Conservation (phyloP, 1,140 invertebrate species). For the Zaprionus ghesquierei region DNA sequence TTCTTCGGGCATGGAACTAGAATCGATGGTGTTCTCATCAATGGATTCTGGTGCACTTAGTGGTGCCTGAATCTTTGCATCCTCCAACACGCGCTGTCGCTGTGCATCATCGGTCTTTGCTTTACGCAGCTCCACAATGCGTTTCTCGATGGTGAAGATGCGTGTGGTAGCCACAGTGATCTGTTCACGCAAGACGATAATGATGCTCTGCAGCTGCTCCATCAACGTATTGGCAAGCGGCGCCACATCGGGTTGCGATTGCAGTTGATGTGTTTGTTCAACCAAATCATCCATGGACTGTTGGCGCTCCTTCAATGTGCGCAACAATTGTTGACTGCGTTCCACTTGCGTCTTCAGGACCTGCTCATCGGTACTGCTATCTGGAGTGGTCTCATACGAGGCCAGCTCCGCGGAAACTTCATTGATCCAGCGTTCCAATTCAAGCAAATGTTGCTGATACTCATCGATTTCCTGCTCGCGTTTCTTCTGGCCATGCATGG, state of each 20-base stretch:
- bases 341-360: conserved; percentile 70
- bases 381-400: conserved; percentile 62
- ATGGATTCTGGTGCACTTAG: conserved; percentile 48
- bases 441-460: conserved; percentile 86
- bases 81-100: conserved; percentile 55
- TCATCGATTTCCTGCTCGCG: conserved; percentile 84
- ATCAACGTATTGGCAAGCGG: conserved; percentile 68
- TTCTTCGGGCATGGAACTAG: conserved; percentile 77
- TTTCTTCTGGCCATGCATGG: conserved; percentile 84
- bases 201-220: conserved; percentile 74
- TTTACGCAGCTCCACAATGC: conserved; percentile 72
- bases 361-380: conserved; percentile 67
- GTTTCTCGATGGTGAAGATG: conserved; percentile 78
- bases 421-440: conserved; percentile 86
- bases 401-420: conserved; percentile 71
- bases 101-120: conserved; percentile 64
- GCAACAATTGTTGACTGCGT: conserved; percentile 67
- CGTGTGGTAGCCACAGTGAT: conserved; percentile 75
- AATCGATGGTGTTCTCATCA: conserved; percentile 70
- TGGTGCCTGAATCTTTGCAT: conserved; percentile 63
- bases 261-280: conserved; percentile 69
- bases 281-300: conserved; percentile 75
- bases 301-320: conserved; percentile 73
- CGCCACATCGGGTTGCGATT: conserved; percentile 76
- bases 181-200: conserved; percentile 71